Conservation (phyloP, 1,140 invertebrate genomes). For the Pantala flavescens region DNA sequence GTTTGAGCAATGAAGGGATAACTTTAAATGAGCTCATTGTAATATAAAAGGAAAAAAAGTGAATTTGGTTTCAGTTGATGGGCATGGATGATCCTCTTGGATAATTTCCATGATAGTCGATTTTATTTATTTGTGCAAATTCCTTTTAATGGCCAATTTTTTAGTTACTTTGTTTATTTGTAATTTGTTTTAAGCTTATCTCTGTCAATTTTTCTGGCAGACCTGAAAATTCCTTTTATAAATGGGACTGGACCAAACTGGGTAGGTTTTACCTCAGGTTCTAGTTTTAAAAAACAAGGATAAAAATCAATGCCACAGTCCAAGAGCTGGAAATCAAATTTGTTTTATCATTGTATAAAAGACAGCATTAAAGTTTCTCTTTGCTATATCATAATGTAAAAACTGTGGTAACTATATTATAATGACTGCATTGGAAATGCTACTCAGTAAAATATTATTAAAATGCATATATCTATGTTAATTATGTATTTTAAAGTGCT, state of each 20-base stretch:
- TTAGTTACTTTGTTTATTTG: background rate
- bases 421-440: background rate
- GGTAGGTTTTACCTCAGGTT: background rate
- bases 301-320: background rate
- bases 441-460: conserved; percentile 5
- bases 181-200: background rate
- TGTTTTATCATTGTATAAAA: background rate
- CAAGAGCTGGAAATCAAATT: background rate
- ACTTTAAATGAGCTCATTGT: too few species aligned
- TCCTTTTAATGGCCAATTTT: background rate
- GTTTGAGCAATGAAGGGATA: too few species aligned
- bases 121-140: background rate
- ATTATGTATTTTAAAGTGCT: background rate
- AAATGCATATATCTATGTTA: background rate
- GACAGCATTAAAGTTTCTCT: background rate
- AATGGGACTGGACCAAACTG: background rate
- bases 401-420: background rate
- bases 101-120: background rate
- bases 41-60: background rate
- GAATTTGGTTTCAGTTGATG: background rate
- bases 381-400: background rate
- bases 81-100: background rate
- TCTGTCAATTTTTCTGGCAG: background rate
- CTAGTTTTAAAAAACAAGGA: background rate
- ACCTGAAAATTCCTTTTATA: background rate